Evolutionary conservation across 92 coral and sea anemone genomes (phyloP).

Genomic region (Siderastrea siderea): DNA sequence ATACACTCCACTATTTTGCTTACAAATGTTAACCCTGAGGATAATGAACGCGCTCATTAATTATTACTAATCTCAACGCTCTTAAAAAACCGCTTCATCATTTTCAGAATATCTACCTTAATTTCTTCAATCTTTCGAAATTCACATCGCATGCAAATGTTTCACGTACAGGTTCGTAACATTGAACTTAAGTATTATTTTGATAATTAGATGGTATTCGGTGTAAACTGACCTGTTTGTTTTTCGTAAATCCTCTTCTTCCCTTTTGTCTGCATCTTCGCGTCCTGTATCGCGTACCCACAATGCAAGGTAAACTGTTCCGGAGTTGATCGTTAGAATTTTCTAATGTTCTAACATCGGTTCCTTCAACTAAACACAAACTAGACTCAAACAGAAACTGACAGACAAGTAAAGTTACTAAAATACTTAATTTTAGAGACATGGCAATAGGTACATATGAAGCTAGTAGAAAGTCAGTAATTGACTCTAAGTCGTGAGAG

Average conservation of each 20-base stretch:
- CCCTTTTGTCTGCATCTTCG: conserved; percentile 1
- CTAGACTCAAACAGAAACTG: neutral
- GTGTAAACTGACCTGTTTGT: neutral
- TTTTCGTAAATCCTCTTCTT: neutral
- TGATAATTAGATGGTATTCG: neutral
- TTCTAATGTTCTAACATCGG: neutral
- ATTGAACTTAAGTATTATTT: neutral
- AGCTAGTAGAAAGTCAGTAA: neutral
- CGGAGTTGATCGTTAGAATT: neutral
- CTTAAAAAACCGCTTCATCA: too few relatives aligned
- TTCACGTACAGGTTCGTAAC: too few relatives aligned
- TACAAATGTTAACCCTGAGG: too few relatives aligned
- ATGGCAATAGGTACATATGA: neutral
- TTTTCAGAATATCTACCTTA: too few relatives aligned
- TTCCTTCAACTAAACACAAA: neutral
- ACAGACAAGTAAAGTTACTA: neutral
- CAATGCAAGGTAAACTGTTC: conserved; percentile 12
- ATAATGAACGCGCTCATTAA: too few relatives aligned
- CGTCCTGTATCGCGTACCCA: conserved; percentile 36
- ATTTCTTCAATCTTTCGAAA: too few relatives aligned
- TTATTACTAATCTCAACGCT: too few relatives aligned
- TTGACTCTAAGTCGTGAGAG: neutral
- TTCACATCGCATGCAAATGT: too few relatives aligned
- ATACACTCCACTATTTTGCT: too few relatives aligned
- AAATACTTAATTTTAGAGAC: neutral